Evolutionary conservation across 2,113 vertebrate genomes (phyloP).

Genomic region (Bubo scandiacus): DNA sequence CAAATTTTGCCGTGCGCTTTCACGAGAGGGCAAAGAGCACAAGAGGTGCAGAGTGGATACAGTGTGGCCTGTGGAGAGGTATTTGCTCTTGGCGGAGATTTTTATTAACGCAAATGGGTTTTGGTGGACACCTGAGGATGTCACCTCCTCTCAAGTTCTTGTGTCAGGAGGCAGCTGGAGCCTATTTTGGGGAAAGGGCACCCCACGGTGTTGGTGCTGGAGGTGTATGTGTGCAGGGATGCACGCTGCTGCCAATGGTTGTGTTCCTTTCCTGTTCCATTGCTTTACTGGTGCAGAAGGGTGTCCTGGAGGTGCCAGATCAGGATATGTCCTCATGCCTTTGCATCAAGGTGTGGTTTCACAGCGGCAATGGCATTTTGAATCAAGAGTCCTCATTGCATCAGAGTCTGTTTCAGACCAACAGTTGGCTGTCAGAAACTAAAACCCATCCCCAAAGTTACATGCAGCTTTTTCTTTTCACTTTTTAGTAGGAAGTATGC

Average conservation of each 20-base stretch:
- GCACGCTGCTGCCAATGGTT: not conserved
- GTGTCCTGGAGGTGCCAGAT: not conserved
- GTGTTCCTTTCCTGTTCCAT: not conserved
- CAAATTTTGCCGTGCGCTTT: accelerated
- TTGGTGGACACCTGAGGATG: not conserved
- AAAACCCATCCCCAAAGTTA: not conserved
- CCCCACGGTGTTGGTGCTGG: no score
- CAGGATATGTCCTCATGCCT: not conserved
- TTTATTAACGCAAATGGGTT: accelerated
- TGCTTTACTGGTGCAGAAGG: not conserved
- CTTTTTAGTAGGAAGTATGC: not conserved
- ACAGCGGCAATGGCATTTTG: not conserved
- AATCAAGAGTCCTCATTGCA: no score
- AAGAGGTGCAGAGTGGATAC: not conserved
- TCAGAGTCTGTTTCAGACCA: not conserved
- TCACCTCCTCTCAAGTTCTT: not conserved
- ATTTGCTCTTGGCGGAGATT: not conserved
- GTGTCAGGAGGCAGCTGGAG: not conserved
- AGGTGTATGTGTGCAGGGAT: not conserved
- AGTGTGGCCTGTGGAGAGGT: not conserved
- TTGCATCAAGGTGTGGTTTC: not conserved
- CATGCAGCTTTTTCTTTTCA: not conserved
- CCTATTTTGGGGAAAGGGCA: not conserved
- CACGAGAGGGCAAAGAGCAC: not conserved
- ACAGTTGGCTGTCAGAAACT: not conserved